phyloP scores from a whole-genome alignment of 2,888 invertebrate species.

The Tiphia femorata region DNA sequence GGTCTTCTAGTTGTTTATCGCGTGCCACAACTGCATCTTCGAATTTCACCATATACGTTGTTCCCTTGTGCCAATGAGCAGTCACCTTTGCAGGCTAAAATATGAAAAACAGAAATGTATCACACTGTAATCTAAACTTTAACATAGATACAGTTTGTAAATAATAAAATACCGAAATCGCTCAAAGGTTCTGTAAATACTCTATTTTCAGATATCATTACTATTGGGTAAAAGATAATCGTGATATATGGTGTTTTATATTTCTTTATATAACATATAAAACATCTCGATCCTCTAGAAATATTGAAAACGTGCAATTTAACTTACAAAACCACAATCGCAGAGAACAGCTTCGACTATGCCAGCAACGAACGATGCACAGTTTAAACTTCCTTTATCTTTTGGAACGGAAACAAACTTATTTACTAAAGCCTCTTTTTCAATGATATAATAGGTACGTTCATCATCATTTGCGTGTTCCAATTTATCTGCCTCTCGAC shows the following conservation, averaged over 20 bases:
- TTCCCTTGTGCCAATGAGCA: constrained; percentile 99
- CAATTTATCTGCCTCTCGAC: constrained; percentile 97
- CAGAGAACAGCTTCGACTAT: constrained; percentile 96
- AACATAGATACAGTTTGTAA: too few relatives aligned
- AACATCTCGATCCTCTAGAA: too few relatives aligned
- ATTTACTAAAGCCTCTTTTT: constrained; percentile 97
- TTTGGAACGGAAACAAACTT: constrained; percentile 97
- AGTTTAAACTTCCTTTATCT: constrained; percentile 97
- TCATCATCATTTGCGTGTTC: constrained; percentile 99
- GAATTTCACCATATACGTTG: constrained; percentile 99
- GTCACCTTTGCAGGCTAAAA: constrained; percentile 95
- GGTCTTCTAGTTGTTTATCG: constrained; percentile 92
- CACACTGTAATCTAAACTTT: too few relatives aligned
- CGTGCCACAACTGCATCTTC: constrained; percentile 92
- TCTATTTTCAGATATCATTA: too few relatives aligned
- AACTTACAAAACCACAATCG: constrained; percentile 96
- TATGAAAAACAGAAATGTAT: too few relatives aligned
- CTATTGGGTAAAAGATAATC: too few relatives aligned
- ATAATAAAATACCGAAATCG: too few relatives aligned
- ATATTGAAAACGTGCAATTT: too few relatives aligned
- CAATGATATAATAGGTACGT: constrained; percentile 97
- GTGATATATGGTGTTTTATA: background rate
- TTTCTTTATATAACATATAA: background rate
- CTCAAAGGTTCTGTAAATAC: too few relatives aligned
- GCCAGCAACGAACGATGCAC: constrained; percentile 98